Evolutionary conservation across 2,797 vertebrate genomes (phyloP), one percentile per base, ranked within the genome.

Genomic region (Tragelaphus eurycerus): DNA sequence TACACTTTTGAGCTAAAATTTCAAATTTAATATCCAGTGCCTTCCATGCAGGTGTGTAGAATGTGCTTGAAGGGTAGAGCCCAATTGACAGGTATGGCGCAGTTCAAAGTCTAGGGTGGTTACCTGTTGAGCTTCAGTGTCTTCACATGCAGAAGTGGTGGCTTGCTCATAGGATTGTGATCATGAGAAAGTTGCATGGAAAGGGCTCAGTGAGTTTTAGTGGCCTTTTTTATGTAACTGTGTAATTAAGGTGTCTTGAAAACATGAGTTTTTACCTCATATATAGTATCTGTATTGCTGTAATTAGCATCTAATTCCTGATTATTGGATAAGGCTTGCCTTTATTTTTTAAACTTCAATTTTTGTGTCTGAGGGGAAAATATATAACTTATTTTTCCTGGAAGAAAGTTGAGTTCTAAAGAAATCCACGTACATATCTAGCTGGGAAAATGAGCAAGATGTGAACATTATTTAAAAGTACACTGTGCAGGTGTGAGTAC

Each of bases 1-100:
- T 76, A 46, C 6, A 76, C 17, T 27, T 90, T 92, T 78, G 85
- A 93, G 90, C 46, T 95, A 93, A 95, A 95, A 89, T 84, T 87
- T 90, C 57, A 7, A 83, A 52, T 25, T 71, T 89, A 78, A 89
- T 92, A 85, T 74, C 57, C 81, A 46, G n/a, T 89, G 46, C 34
- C 21, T 84, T 92, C 86, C 21, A 19, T 86, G 23, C 3, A 48
- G 8, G 34, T 27, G 90, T 17, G 38, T 60, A 78, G 71, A 76
- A 98, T 91, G 50, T 93, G 43, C 54, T 84, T 96, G 38, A 48
- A 19, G 17, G n/a, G 46, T 15, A 15, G 46, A 29, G 29, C 57
- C 34, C 64, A 55, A 85, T 4, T 3, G 55, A 71, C 7, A 34
- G 4, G 31, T 82, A 34, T 91, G 54, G n/a, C 5, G 34, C 23